Evolutionary conservation across 1,140 invertebrate genomes (phyloP), one percentile per base, ranked within the genome.

Genomic region (Temnothorax longispinosus): DNA sequence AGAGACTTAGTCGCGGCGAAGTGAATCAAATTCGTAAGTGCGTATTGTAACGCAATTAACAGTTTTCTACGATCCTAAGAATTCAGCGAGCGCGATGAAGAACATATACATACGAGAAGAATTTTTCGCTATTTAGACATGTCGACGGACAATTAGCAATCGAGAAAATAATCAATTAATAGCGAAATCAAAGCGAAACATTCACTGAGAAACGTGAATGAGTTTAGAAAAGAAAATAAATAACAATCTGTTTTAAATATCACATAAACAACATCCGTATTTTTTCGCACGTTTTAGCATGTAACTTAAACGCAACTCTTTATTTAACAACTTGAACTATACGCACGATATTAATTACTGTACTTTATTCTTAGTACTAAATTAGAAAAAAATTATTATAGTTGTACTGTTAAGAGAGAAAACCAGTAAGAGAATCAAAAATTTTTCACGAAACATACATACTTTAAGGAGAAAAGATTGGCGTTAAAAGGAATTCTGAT

Each of bases 21-120:
- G 52, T 72, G 67, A 82, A 82, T 82, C 78, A 82, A 82, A 82
- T 58, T 58, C 32, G 27, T 44, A 82, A 72, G 35, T 52, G 65
- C 78, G 11, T 32, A 82, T 72, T 71, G 3, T 54, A 67, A 32
- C 5, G 58, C n/a, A 41, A 64, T 77, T 2, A 41, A 69, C 21
- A 56, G 47, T 72, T 72, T 82, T 72, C 38, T 82, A 82, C 35
- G n/a, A 52, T 54, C 7, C 6, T 21, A 27, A 35, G 18, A 82
- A 72, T 82, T 11, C 27, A 15, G 10, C 27, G 38, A 58, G n/a
- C n/a, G 32, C 21, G 65, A 71, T 44, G 18, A 10, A n/a, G 21
- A 35, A 71, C 13, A 50, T 27, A 47, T 58, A 41, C 21, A 56
- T 72, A 72, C 7, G 78, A 60, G 6, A 44, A 58, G 72, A 38